Base-by-base conservation (phyloP, 92 coral and sea anemone genomes). In the Epizoanthus illoricatus region DNA sequence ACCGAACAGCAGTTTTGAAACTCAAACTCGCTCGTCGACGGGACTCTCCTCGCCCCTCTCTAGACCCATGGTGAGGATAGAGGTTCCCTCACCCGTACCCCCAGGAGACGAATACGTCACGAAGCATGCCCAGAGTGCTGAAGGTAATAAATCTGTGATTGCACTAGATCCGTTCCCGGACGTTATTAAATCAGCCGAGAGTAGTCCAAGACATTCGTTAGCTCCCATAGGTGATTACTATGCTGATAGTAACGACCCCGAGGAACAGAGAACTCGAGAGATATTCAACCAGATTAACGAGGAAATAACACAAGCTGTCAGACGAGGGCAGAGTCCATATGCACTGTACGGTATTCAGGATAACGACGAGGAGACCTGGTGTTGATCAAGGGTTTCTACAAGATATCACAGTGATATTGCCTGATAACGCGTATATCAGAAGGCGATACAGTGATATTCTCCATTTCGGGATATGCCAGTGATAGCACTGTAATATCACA, bases 311-410 rank as follows among this genome's bases (percentile, higher is more conserved):
- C 98, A 92, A 78, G 99, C 99, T 2, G 93, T 97, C 21, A 72
- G 86, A 40, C 88, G 93, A 60, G 99, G 99, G 8, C 93, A 89
- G 65, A 97, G 98, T 85, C 97, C 99, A 21, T 97, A 97, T 64
- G 94, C 90, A 33, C 92, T 97, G 20, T 97, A 89, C 74, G 99
- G 98, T 5, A 97, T 94, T 84, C 87, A 84, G 82, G 99, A 94
- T 79, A 91, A 94, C 69, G 98, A 97, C 85, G 99, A 97, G 84
- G 96, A 94, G 82, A 97, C 98, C 78, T 97, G 99, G 99, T 97
- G 99, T 73, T 94, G 88, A 28, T 28, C 36, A 2, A 93, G 28
- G 57, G 41, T 19, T 64, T 28, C 5, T 11, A 15, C 12, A 28
- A 12, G 21, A 17, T 60, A 19, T 4, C 28, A 28, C 17, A 18